Evolutionary conservation across 1,140 invertebrate species (phyloP).

Genomic region (Wiebesia pumilae): DNA sequence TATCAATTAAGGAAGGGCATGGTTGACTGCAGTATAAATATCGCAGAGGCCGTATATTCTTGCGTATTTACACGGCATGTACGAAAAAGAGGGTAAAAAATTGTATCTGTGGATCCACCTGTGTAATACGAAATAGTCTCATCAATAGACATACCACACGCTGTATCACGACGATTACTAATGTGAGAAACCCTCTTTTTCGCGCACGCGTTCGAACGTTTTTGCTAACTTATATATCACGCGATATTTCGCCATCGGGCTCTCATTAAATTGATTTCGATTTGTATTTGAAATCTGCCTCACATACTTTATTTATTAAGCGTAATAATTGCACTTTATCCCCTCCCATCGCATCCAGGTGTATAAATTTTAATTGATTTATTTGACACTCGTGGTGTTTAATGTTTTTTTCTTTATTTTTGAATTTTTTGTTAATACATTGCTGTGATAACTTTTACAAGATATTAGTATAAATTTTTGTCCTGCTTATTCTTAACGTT

Average conservation of each 20-base stretch:
- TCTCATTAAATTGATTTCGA: slow-evolving; percentile 28
- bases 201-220: background rate
- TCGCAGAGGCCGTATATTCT: background rate
- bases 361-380: background rate
- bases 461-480: background rate
- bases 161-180: background rate
- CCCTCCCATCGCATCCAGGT: background rate
- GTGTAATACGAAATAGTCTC: slow-evolving; percentile 13
- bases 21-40: background rate
- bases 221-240: background rate
- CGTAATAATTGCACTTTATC: background rate
- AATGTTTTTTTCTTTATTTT: background rate
- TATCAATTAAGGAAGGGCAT: background rate
- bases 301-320: slow-evolving; percentile 9
- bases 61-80: background rate
- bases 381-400: background rate
- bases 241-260: background rate
- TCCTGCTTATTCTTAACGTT: background rate
- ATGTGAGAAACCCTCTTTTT: background rate
- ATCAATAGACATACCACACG: background rate
- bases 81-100: slow-evolving; percentile 6
- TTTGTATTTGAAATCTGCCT: background rate
- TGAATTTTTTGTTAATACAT: background rate
- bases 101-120: background rate
- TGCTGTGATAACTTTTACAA: background rate